Evolutionary conservation across 2,888 invertebrate species (phyloP).

Genomic region (Drosophila cognata): DNA sequence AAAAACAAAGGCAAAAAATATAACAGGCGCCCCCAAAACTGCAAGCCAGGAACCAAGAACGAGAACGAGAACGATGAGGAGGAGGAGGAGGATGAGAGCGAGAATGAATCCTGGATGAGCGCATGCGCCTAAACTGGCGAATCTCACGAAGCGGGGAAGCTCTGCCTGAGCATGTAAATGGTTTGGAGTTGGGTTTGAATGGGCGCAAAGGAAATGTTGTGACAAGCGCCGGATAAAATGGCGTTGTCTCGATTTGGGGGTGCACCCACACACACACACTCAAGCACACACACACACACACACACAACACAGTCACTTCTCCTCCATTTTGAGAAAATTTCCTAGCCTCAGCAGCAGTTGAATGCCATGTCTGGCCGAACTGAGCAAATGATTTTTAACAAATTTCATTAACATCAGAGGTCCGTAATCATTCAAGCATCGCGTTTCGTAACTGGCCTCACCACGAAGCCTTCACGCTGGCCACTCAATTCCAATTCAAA

Average conservation of each 20-base stretch:
- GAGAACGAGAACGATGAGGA: not conserved
- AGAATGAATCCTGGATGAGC: conserved; percentile 24
- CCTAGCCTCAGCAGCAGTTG: conserved; percentile 52
- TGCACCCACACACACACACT: conserved; percentile 35
- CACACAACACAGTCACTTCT: conserved; percentile 48
- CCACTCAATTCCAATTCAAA: conserved; percentile 41
- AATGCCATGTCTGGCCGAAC: conserved; percentile 44
- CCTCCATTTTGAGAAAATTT: conserved; percentile 78
- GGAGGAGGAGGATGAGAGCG: conserved; percentile 12
- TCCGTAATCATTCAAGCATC: conserved; percentile 84
- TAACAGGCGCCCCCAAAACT: conserved; percentile 57
- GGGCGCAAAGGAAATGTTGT: conserved; percentile 34
- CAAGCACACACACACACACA: conserved; percentile 23
- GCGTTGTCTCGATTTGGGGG: conserved; percentile 53
- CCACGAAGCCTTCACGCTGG: conserved; percentile 43
- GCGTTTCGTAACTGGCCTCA: conserved; percentile 76
- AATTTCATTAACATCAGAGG: conserved; percentile 83
- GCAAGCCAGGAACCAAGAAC: conserved; percentile 33
- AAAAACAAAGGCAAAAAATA: conserved; percentile 51
- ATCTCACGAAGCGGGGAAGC: conserved; percentile 67
- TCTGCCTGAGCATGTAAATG: conserved; percentile 9
- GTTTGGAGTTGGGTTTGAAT: conserved; percentile 11
- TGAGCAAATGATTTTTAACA: conserved; percentile 79
- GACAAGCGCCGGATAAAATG: conserved; percentile 62
- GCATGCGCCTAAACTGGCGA: conserved; percentile 57